Evolutionary conservation across 2,888 invertebrate species (phyloP).

Genomic region (Yponomeuta plumbellus): DNA sequence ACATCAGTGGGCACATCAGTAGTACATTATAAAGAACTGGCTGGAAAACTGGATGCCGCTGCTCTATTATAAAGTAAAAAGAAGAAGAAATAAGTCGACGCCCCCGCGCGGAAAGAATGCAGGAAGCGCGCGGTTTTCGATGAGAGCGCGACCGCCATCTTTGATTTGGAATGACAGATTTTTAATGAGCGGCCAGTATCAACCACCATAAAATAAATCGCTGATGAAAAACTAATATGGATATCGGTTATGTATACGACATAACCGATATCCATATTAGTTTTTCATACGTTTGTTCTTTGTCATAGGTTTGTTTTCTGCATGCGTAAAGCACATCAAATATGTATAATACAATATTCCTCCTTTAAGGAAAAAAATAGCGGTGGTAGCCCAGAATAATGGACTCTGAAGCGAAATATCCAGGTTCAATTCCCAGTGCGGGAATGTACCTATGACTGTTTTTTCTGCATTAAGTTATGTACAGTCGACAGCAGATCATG

Average conservation of each 20-base stretch:
- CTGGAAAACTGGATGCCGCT: constrained; percentile 36
- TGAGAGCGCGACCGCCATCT: constrained; percentile 35
- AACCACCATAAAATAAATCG: neutral
- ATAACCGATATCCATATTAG: neutral
- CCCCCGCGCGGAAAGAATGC: constrained; percentile 57
- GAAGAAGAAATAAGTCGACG: constrained; percentile 25
- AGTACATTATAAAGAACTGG: constrained; percentile 38
- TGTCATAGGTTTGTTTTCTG: neutral
- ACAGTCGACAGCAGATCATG: no score
- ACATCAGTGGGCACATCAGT: constrained; percentile 31
- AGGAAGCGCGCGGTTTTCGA: constrained; percentile 60
- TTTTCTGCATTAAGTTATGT: no score
- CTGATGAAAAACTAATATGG: neutral
- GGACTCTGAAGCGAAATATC: no score
- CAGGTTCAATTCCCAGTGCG: no score
- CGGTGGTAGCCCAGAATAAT: no score
- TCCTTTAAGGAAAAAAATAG: neutral
- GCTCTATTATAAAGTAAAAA: constrained; percentile 31
- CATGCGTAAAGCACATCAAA: neutral
- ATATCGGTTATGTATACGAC: neutral
- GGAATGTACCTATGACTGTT: no score
- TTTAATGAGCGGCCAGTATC: neutral
- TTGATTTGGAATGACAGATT: constrained; percentile 20
- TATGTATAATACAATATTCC: neutral
- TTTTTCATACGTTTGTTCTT: neutral